Base-by-base conservation (phyloP, 2,797 vertebrate species). In the Gobio occitaniae region DNA sequence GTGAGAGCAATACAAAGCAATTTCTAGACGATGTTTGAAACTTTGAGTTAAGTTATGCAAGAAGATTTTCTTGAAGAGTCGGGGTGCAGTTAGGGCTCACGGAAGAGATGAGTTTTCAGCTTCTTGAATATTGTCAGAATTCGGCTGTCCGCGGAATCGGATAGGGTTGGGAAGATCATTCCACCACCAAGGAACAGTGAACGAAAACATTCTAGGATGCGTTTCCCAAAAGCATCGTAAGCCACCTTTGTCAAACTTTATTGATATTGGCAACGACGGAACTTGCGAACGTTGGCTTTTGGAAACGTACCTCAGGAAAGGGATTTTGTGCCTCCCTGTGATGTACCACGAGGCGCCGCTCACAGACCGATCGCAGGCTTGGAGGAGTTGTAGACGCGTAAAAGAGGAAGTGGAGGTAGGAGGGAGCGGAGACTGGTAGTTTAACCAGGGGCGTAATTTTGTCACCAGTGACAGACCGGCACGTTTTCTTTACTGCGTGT, bases 311-410 rank as follows among this genome's bases (percentile, higher is more conserved):
- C 41, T 44, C 41, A 44, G 29, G 13, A 65, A 65, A 65, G 63
- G 11, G 16, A 32, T 19, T n/a, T 9, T 41, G 16, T 56, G 75
- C 19, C 36, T 59, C 29, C 38, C 13, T 59, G 12, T 38, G 19
- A 59, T 56, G 75, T 25, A 44, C 75, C 75, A 78, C 54, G 36
- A 78, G 54, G 75, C 75, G 75, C 21, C 54, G 75, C 75, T 61
- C 75, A 25, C 21, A 25, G 13, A 61, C 75, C 21, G 36, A 59
- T n/a, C 19, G 6, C 12, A 5, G 75, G 75, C 8, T 41, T 61
- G 36, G 75, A 76, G 11, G 17, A 52, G 47, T 25, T 29, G 44
- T 6, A 11, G 71, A 75, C 48, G 17, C 1, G 3, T 10, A 17
- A 25, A 25, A 50, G 47, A 50, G 44, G 7, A 21, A 47, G 21